These are phyloP conservation scores for Microvelia longipes DNA, from an alignment of 1,140 invertebrate species.

Conservation along the genomic window DNA sequence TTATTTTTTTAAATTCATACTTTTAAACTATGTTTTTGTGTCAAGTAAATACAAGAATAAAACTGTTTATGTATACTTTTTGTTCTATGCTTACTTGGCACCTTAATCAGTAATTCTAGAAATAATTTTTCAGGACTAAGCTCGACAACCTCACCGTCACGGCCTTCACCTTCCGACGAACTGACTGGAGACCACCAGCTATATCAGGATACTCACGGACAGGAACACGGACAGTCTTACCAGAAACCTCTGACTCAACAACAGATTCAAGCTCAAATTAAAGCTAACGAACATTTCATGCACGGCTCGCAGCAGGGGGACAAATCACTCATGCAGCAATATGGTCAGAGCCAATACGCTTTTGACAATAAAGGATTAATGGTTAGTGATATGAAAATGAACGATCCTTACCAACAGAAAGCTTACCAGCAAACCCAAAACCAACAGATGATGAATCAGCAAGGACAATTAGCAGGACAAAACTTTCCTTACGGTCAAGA, in stretches of 20 bases:
- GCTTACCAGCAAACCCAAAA: neutral
- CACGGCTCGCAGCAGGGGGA: conserved; percentile 9
- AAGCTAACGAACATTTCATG: conserved; percentile 16
- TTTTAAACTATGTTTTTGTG: too few relatives aligned
- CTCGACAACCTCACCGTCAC: conserved; percentile 24
- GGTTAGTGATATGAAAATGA: conserved; percentile 16
- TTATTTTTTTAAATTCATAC: too few relatives aligned
- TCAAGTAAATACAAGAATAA: too few relatives aligned
- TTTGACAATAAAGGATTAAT: conserved; percentile 7
- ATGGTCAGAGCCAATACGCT: conserved; percentile 7
- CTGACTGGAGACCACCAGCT: conserved; percentile 17
- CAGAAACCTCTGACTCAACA: conserved; percentile 13
- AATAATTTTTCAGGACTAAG: conserved; percentile 30
- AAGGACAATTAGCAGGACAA: neutral
- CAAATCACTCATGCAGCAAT: conserved; percentile 8
- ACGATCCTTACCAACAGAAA: conserved; percentile 8
- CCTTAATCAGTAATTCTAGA: too few relatives aligned
- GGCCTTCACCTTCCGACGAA: conserved; percentile 29
- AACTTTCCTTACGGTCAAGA: neutral
- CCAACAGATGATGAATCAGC: neutral
- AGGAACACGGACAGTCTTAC: conserved; percentile 3
- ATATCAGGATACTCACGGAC: conserved; percentile 6
- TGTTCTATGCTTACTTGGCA: too few relatives aligned
- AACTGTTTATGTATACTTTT: too few relatives aligned
- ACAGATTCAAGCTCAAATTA: conserved; percentile 15